These are phyloP conservation scores for Heliothis subflexa DNA, from an alignment of 1,140 invertebrate genomes.

Conservation along the genomic window DNA sequence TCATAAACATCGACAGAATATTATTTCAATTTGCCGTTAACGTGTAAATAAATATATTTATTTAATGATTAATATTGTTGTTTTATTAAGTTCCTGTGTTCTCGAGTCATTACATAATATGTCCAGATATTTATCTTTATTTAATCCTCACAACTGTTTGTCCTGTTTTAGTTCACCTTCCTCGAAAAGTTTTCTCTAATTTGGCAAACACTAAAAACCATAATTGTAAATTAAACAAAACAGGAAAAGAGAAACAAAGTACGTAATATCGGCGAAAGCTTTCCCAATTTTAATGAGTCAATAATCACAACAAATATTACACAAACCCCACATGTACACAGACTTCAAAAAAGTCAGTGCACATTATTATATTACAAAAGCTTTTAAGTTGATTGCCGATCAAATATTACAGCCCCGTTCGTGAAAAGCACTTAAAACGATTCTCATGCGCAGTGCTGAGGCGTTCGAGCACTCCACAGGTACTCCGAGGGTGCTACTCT, in stretches of 20 bases:
- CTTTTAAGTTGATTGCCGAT: slow-evolving; percentile 57
- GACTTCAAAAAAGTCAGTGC: slow-evolving; percentile 28
- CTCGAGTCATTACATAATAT: neutral
- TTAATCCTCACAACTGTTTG: neutral
- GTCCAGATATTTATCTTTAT: neutral
- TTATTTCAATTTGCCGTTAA: slow-evolving; percentile 79
- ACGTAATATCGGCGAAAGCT: neutral
- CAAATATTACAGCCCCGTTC: slow-evolving; percentile 64
- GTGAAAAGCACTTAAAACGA: slow-evolving; percentile 66
- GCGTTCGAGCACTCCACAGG: slow-evolving; percentile 64
- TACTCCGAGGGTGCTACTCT: slow-evolving; percentile 47
- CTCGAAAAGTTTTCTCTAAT: no score
- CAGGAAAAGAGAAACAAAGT: neutral
- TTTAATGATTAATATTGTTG: slow-evolving; percentile 75
- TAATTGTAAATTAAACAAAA: neutral
- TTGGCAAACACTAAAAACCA: no score
- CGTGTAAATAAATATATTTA: slow-evolving; percentile 86
- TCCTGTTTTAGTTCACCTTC: neutral
- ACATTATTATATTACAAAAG: slow-evolving; percentile 46
- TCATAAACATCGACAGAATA: slow-evolving; percentile 79
- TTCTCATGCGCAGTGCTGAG: slow-evolving; percentile 63
- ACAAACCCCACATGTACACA: slow-evolving; percentile 13
- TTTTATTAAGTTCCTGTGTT: slow-evolving; percentile 59
- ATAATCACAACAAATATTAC: slow-evolving; percentile 37
- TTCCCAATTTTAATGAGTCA: slow-evolving; percentile 24